A percentile compares a stretch with the other conserved stretches of the same genome.
Evolutionary conservation across 2,888 invertebrate species (phyloP).

Genomic region (Neoaliturus tenellus): DNA sequence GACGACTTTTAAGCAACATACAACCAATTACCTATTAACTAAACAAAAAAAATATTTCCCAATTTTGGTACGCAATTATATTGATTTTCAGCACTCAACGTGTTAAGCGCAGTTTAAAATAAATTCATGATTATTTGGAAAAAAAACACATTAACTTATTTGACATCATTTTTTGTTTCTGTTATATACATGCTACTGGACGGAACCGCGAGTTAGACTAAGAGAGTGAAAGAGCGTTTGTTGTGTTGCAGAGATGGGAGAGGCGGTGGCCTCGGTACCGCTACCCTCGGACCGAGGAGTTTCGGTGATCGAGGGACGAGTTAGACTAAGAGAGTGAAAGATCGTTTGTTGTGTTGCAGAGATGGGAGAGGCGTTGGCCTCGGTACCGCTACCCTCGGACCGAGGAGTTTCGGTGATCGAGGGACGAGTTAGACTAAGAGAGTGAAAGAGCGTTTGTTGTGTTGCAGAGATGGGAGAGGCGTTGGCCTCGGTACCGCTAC

Average conservation of each 20-base stretch:
- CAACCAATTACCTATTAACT: too few relatives aligned
- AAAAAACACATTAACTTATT: too few relatives aligned
- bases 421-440: slow-evolving; percentile 56
- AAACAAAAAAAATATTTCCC: too few relatives aligned
- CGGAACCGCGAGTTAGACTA: background rate
- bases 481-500: slow-evolving; percentile 39
- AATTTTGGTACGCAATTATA: too few relatives aligned
- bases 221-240: background rate
- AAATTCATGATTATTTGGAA: too few relatives aligned
- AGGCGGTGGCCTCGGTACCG: slow-evolving; percentile 30
- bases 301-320: slow-evolving; percentile 66
- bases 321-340: background rate
- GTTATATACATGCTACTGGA: too few relatives aligned
- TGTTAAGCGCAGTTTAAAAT: too few relatives aligned
- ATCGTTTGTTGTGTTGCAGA: background rate
- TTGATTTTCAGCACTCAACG: too few relatives aligned
- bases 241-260: slow-evolving; percentile 56
- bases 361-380: background rate
- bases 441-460: slow-evolving; percentile 3
- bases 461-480: slow-evolving; percentile 57
- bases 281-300: slow-evolving; percentile 62
- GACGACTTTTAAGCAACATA: too few relatives aligned
- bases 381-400: slow-evolving; percentile 55
- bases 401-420: slow-evolving; percentile 66
- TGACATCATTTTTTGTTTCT: too few relatives aligned